Conservation (phyloP, 1,140 invertebrate species). For the Sminthurides bifidus region DNA sequence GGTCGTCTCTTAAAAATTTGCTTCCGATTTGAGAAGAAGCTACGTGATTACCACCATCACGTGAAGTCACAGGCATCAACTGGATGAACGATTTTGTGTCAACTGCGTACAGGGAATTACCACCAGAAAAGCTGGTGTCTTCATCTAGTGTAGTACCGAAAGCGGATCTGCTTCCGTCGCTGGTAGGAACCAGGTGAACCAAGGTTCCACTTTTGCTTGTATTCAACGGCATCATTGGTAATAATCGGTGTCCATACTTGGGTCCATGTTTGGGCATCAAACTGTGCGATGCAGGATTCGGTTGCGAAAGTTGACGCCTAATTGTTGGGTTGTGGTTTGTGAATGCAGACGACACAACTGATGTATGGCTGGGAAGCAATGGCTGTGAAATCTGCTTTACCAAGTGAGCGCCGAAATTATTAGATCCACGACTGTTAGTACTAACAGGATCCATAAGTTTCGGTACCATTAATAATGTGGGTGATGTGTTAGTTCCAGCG, state of each 20-base stretch:
- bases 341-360: conserved; percentile 25
- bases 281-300: too few species aligned
- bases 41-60: background rate
- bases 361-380: background rate
- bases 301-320: conserved; percentile 44
- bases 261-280: background rate
- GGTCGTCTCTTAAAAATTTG: conserved; percentile 7
- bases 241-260: conserved; percentile 1
- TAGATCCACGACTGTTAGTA: background rate
- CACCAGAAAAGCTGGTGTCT: too few species aligned
- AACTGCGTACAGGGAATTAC: too few species aligned
- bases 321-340: conserved; percentile 37
- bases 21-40: background rate
- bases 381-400: conserved; percentile 17
- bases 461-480: conserved; percentile 19
- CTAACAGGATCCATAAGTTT: background rate
- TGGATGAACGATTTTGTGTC: too few species aligned
- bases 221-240: background rate
- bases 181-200: background rate
- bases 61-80: background rate
- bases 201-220: conserved; percentile 4
- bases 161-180: background rate
- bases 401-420: conserved; percentile 4
- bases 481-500: background rate
- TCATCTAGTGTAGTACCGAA: conserved; percentile 6